Evolutionary conservation across 2,797 vertebrate species (phyloP).

Genomic region (Loriculus beryllinus): DNA sequence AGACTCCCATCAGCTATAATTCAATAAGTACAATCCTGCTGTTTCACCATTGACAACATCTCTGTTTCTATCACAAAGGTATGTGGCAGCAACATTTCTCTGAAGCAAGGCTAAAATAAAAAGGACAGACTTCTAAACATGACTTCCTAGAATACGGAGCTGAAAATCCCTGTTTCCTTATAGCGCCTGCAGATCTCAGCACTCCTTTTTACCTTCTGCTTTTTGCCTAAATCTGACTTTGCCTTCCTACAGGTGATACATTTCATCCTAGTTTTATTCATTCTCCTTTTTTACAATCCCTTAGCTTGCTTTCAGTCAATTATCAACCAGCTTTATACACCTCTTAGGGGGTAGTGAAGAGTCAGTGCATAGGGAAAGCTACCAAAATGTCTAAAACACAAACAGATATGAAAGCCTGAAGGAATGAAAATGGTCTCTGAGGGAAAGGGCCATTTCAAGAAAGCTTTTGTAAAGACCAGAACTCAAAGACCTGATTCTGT

Average conservation of each 20-base stretch:
- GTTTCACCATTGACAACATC: not conserved
- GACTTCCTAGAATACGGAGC: conserved; percentile 1
- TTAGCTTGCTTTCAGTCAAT: conserved; percentile 19
- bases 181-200: not conserved
- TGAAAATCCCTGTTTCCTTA: not conserved
- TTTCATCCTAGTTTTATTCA: conserved; percentile 19
- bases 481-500: not conserved
- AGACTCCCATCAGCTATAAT: not conserved
- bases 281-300: not conserved
- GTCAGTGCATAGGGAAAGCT: not conserved
- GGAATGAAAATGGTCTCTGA: not conserved
- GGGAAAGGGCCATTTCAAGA: not conserved
- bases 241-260: not conserved
- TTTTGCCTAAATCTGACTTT: not conserved
- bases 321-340: not conserved
- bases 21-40: not conserved
- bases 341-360: not conserved
- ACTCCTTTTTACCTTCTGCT: not conserved
- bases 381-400: not conserved
- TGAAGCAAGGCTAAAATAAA: conserved; percentile 20
- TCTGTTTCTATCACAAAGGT: not conserved
- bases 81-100: not conserved
- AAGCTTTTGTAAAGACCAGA: not conserved
- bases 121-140: not conserved
- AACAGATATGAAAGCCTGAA: not conserved